Evolutionary conservation across 1,140 invertebrate species (phyloP), one percentile per base, ranked within the genome.

Genomic region (Bradysia coprophila): DNA sequence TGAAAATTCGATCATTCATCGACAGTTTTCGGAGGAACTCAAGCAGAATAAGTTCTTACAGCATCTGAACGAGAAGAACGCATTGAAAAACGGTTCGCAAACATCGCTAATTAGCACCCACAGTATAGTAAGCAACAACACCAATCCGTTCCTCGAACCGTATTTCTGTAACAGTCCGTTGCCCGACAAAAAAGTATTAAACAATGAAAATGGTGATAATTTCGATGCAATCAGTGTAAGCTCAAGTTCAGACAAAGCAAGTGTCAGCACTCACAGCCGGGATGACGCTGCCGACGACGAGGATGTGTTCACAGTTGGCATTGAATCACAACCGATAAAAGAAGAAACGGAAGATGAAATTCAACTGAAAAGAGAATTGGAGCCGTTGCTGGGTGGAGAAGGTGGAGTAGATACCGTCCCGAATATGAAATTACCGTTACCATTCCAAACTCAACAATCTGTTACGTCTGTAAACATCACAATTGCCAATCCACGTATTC

Each of bases 381-480:
- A 45, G 24, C 28, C 32, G 13, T 33, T 42, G n/a, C 21, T 38
- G 21, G 43, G 41, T 18, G 24, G 36, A 1, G 40, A 45, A 28
- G 45, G 48, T 48, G 46, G 16, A 22, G 34, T 4, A 32, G 38
- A 38, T 23, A 38, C 19, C 19, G 28, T 31, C 20, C 10, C 20
- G 16, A 20, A 20, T 9, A 28, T 28, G 24, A n/a, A n/a, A n/a
- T 16, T 5, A 13, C 11, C 18, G 32, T 4, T 11, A 5, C 32
- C n/a, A 19, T 18, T 10, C 13, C 10, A 13, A 3, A 21, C 21
- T 34, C 57, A 59, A 32, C 68, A 68, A 41, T 70, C 66, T 1
- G 69, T 72, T 54, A 72, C 69, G 10, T 72, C 72, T 13, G 74
- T 76, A 18, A 76, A 75, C 49, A 76, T 76, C 47, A 75, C 73